These are phyloP conservation scores for Nerophis lumbriciformis DNA, from an alignment of 2,113 vertebrate genomes.

Conservation along the genomic window DNA sequence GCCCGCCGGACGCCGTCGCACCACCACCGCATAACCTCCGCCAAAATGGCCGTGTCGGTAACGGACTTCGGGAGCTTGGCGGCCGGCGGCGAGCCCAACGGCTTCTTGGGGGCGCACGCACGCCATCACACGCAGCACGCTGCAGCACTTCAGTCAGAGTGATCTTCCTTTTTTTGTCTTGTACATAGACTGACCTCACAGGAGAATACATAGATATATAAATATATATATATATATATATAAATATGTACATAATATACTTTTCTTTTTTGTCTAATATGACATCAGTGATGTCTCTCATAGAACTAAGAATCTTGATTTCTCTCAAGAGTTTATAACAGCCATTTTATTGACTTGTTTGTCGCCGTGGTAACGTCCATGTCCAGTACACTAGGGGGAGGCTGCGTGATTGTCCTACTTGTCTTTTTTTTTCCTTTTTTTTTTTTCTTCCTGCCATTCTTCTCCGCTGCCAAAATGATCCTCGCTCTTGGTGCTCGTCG, in stretches of 20 bases:
- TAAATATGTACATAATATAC: conserved; percentile 68
- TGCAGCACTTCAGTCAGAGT: conserved; percentile 92
- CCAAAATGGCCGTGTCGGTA: conserved; percentile 97
- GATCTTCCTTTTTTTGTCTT: conserved; percentile 75
- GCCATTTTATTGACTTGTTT: conserved; percentile 80
- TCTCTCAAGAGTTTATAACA: conserved; percentile 96
- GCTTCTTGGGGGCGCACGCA: conserved; percentile 82
- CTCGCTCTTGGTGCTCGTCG: conserved; percentile 51
- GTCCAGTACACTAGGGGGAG: conserved; percentile 86
- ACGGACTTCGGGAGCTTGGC: conserved; percentile 92
- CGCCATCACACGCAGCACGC: conserved; percentile 88
- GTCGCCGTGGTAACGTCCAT: conserved; percentile 82
- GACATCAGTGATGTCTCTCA: conserved; percentile 99
- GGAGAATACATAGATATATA: conserved; percentile 49
- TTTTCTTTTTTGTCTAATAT: conserved; percentile 81
- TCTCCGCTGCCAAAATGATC: conserved; percentile 72
- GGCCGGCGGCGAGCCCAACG: conserved; percentile 80
- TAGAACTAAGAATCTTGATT: conserved; percentile 99
- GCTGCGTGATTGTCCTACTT: conserved; percentile 62
- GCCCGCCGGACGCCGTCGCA: conserved; percentile 78
- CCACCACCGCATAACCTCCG: conserved; percentile 89
- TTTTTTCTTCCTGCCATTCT: conserved; percentile 70
- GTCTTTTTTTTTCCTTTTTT: conserved; percentile 44
- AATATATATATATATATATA: conserved; percentile 42
- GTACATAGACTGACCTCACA: conserved; percentile 92